Base-by-base conservation (phyloP, 2,888 invertebrate species). In the Zygogramma bicolorata region DNA sequence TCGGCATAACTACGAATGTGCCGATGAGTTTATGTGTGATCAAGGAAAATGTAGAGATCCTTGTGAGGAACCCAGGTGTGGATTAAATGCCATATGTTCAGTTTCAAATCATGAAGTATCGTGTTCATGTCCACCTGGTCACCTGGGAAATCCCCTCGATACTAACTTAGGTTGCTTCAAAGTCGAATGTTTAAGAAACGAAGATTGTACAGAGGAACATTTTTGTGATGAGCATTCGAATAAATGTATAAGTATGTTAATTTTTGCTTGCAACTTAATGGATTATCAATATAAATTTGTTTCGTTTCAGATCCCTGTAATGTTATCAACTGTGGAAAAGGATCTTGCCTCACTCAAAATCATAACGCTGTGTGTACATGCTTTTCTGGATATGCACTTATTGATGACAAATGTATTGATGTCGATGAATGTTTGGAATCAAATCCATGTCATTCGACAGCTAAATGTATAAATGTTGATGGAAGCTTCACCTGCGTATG, bases 401-500 rank as follows among this genome's bases (percentile, higher is more conserved):
- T 87, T 31, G 91, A 91, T 61, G 92, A 91, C 66, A 89, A 89
- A 67, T 97, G 97, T 83, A 89, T 91, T 79, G 96, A 97, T 86
- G 88, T 95, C 60, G 91, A 97, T 81, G 97, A 97, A 88, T 97
- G 97, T 81, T 79, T 88, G 8, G 81, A 79, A 22, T 88, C 89
- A 13, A 92, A 92, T 78, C 96, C 96, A 49, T 97, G 97, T 81
- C 95, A 96, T 80, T 84, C 90, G 29, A 92, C 94, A 73, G 94
- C 96, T 13, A 88, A 75, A 57, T 96, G 97, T 82, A 89, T 92
- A 78, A 97, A 97, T 82, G 90, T 89, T 38, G 92, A 92, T 25
- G 97, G 97, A 25, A 93, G 93, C 18, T 96, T 91, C 84, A 88
- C 88, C 15, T 97, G 97, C 80, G 88, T 89, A 46, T 97, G 97